phyloP scores from a whole-genome alignment of 1,140 invertebrate genomes.

The Oedothorax gibbosus region DNA sequence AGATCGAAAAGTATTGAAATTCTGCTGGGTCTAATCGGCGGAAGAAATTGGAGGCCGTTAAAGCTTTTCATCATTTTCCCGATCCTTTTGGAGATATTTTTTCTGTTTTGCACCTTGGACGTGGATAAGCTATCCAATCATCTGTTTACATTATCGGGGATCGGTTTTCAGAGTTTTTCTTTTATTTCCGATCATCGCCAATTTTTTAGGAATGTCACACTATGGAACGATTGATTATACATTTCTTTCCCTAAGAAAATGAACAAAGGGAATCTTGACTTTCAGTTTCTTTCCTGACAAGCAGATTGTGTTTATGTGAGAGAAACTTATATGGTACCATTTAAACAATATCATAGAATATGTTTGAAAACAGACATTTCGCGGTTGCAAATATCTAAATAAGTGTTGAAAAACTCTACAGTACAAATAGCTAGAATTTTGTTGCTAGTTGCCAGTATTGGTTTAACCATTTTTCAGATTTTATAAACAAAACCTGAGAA shows the following conservation, averaged over 20 bases:
- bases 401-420: too few relatives aligned
- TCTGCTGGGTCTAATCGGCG: constrained; percentile 44
- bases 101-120: neutral
- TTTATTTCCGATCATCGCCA: constrained; percentile 15
- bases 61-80: constrained; percentile 40
- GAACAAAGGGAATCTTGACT: constrained; percentile 5
- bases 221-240: constrained; percentile 38
- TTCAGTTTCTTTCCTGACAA: too few relatives aligned
- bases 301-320: too few relatives aligned
- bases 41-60: constrained; percentile 44
- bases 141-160: constrained; percentile 52
- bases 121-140: constrained; percentile 44
- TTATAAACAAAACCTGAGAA: too few relatives aligned
- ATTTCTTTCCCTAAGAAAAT: constrained; percentile 13
- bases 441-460: too few relatives aligned
- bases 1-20: constrained; percentile 54
- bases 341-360: too few relatives aligned
- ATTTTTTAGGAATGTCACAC: constrained; percentile 32
- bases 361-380: too few relatives aligned
- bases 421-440: too few relatives aligned
- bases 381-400: too few relatives aligned
- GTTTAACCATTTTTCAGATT: too few relatives aligned
- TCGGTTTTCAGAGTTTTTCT: constrained; percentile 39
- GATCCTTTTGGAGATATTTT: neutral
- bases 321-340: too few relatives aligned